Evolutionary conservation across 1,140 invertebrate genomes (phyloP).

Genomic region (Drosophila sulfurigaster): DNA sequence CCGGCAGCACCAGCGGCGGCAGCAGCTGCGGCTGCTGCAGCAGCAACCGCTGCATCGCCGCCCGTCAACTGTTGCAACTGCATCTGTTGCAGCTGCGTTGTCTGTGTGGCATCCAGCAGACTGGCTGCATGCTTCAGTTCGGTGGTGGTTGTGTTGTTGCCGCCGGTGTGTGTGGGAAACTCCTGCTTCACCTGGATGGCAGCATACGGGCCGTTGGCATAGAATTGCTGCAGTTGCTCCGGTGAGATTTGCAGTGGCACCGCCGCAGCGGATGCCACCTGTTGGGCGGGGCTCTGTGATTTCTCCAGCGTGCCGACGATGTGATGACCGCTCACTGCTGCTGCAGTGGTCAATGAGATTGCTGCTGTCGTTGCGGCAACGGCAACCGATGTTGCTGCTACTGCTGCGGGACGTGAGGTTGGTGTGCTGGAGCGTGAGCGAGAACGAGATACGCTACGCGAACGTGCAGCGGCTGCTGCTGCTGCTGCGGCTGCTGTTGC

Average conservation of each 20-base stretch:
- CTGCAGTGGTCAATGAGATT: constrained; percentile 31
- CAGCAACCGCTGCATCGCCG: constrained; percentile 77
- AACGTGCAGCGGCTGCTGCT: constrained; percentile 36
- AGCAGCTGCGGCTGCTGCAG: constrained; percentile 50
- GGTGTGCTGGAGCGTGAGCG: constrained; percentile 46
- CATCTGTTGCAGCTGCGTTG: constrained; percentile 81
- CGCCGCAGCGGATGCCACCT: constrained; percentile 77
- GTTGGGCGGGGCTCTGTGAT: constrained; percentile 84
- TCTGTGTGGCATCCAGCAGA: constrained; percentile 78
- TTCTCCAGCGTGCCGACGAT: constrained; percentile 78
- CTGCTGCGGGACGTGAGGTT: constrained; percentile 32
- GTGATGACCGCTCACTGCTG: constrained; percentile 38
- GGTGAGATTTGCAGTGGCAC: constrained; percentile 81
- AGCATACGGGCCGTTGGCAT: constrained; percentile 79
- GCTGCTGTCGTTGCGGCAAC: constrained; percentile 50
- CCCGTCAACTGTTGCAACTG: constrained; percentile 84
- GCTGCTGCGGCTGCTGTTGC: constrained; percentile 69
- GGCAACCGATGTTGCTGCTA: constrained; percentile 67
- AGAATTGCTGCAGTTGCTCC: constrained; percentile 84
- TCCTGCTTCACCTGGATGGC: constrained; percentile 86
- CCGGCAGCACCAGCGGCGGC: constrained; percentile 58
- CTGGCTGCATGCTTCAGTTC: constrained; percentile 83
- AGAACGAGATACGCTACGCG: constrained; percentile 53
- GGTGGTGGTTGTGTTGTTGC: constrained; percentile 19
- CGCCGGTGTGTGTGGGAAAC: constrained; percentile 73